Evolutionary conservation across 1,140 invertebrate species (phyloP), one percentile per base, ranked within the genome.

Genomic region (Cherax quadricarinatus): DNA sequence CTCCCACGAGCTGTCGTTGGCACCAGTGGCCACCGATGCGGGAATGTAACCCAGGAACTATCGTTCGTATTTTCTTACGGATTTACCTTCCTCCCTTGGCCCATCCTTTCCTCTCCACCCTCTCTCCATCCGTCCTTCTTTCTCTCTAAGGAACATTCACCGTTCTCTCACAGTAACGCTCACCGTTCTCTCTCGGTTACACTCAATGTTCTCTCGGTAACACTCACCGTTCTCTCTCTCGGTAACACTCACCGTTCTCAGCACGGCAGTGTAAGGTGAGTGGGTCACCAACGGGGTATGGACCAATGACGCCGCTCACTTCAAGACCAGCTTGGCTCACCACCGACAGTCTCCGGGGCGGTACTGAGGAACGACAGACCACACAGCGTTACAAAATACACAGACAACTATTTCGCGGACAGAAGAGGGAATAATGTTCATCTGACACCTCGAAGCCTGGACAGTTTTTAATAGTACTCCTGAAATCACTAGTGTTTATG

Each of bases 231-330:
- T 41, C 30, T 41, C 30, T 41, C 30, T 41, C 30, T 1, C 73
- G 30, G 30, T 41, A 41, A 41, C 30, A 41, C 30, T 89, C 80
- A 82, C 88, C 79, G 49, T 80, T 60, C 12, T 82, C 66, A 10
- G 80, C 88, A 5, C 88, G 79, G 10, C 79, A 89, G 60, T 83
- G 60, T 24, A 82, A 60, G 4, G 60, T 82, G 81, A 89, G 57
- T 60, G 88, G 73, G 57, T 60, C 9, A 5, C 60, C 79, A 6
- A 70, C 79, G 57, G 88, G 79, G 80, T 82, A 89, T 12, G 88
- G 88, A 9, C 88, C 88, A 4, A 89, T 82, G 48, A 89, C 57
- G 12, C 80, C 88, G 80, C 88, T 89, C 9, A 89, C 80, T 18
- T 89, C 88, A 10, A 81, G 49, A 14, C 78, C 81, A 1, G 80